phyloP scores from a whole-genome alignment of 2,888 invertebrate species.

The Hydroisotoma schaefferi region DNA sequence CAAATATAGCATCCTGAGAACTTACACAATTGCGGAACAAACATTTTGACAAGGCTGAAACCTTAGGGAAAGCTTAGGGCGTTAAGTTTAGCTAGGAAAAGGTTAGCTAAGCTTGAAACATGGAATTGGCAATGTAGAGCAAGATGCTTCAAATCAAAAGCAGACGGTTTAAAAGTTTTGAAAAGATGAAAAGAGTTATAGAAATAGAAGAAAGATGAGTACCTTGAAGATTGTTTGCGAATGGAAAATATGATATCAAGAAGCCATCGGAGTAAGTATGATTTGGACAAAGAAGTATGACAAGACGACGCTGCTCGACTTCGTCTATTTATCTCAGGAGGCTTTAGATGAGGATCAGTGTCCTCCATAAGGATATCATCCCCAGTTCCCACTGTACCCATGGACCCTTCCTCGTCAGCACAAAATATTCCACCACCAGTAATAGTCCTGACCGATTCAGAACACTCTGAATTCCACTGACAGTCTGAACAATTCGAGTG shows the following conservation, averaged over 20 bases:
- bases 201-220: not conserved
- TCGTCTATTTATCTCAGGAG: not conserved
- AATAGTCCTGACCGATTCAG: not conserved
- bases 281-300: not conserved
- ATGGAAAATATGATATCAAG: not conserved
- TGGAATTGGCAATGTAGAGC: no score
- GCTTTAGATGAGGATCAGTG: not conserved
- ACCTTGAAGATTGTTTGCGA: conserved; percentile 6
- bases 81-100: no score
- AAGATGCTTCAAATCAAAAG: not conserved
- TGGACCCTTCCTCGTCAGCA: not conserved
- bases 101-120: no score
- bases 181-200: not conserved
- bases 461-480: not conserved
- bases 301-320: not conserved
- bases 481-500: not conserved
- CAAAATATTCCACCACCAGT: no score
- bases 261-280: not conserved
- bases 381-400: not conserved
- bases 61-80: no score
- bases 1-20: no score
- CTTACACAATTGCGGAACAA: no score
- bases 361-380: not conserved
- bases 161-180: not conserved
- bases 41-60: no score